Evolutionary conservation across 2,113 vertebrate genomes (phyloP), one percentile per base, ranked within the genome.

Genomic region (Pheucticus melanocephalus): DNA sequence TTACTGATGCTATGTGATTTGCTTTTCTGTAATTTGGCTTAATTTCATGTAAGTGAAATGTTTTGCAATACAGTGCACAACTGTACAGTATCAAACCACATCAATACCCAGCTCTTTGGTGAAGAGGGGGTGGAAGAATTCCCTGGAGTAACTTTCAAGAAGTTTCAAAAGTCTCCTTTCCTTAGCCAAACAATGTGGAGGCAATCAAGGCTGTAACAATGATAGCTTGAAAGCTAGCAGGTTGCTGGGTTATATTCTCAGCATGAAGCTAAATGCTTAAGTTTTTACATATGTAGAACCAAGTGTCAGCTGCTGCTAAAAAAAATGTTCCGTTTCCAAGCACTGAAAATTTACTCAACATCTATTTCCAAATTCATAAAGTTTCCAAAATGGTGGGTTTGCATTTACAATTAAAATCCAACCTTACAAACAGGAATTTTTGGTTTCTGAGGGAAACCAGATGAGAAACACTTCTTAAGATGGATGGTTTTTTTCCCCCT

Each of bases 391-490:
- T 28, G 4, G 39, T 54, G 3, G 7, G 1, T 77, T 94, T 64
- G 39, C 30, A 86, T 89, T 78, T 90, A 27, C 14, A 75, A 66
- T 93, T 81, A 91, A 88, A 93, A 94, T 83, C 24, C 45, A 83
- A 53, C 6, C 5, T 83, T 84, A 56, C 70, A 78, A 90, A 83
- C 31, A 92, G 54, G 44, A 91, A 72, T 70, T 73, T 39, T 35
- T 89, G 57, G 13, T 82, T 20, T 72, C 17, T 86, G 54, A 83
- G 63, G 45, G 85, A 90, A 95, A 91, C 73, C 78, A 95, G 61
- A 81, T n/a, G 42, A 92, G 40, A 76, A 92, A 66, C 5, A 47
- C 18, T 80, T 92, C 82, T 77, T 39, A 75, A 66, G 31, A 45
- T 27, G n/a, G 23, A n/a, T 37, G 45, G 17, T 11, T 57, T 18